Percentiles rank a stretch among this genome's conserved stretches.
phyloP scores from a whole-genome alignment of 2,888 invertebrate species.

The Chalcis sispes region DNA sequence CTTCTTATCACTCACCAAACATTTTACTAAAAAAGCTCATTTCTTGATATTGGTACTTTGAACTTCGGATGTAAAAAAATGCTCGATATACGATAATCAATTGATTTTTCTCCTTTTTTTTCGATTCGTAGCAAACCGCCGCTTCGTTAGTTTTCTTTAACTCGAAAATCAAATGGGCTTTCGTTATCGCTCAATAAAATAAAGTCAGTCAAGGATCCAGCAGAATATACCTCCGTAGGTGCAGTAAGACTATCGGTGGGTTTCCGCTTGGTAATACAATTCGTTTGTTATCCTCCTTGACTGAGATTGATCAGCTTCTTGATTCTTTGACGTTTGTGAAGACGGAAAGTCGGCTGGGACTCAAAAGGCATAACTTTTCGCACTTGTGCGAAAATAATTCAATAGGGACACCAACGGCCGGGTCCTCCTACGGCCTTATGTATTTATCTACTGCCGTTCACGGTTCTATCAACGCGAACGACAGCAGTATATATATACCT shows the following conservation, averaged over 20 bases:
- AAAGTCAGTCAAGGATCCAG: neutral
- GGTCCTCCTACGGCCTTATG: no score
- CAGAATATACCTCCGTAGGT: no score
- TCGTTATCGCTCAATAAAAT: no score
- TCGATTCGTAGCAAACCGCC: neutral
- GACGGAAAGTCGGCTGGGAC: constrained; percentile 46
- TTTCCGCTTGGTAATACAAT: neutral
- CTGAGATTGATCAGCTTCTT: constrained; percentile 61
- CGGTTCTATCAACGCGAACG: no score
- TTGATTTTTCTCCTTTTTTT: neutral
- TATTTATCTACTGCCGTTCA: no score
- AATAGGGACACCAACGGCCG: no score
- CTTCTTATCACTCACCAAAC: constrained; percentile 71
- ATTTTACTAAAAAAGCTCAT: constrained; percentile 67
- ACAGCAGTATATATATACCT: no score
- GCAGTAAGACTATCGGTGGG: neutral
- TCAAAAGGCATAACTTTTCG: constrained; percentile 50
- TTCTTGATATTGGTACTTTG: constrained; percentile 31
- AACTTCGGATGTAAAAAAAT: neutral
- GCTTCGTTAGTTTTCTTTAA: no score
- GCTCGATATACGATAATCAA: neutral
- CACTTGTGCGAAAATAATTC: no score
- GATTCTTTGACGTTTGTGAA: constrained; percentile 68
- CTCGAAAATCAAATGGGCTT: no score
- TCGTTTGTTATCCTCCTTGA: constrained; percentile 46